A percentile compares a stretch with the other conserved stretches of the same genome.
Conservation (phyloP, 2,888 invertebrate species). For the Cryptus armator region DNA sequence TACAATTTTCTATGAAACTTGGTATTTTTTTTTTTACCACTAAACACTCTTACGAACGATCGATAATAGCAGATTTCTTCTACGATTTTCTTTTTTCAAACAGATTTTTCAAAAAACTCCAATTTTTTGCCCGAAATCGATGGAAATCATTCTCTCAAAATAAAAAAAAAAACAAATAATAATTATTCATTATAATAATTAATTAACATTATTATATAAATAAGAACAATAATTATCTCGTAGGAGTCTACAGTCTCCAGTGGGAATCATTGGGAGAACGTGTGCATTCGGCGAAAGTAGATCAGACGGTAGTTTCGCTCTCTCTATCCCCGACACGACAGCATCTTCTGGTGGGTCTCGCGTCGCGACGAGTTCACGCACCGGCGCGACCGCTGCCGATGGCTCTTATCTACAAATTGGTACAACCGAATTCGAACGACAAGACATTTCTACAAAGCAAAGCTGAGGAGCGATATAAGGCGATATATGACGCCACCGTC, state of each 20-base stretch:
- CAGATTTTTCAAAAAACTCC: no score
- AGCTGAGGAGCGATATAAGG: slow-evolving; percentile 67
- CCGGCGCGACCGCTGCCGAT: slow-evolving; percentile 78
- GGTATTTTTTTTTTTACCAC: no score
- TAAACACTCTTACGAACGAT: no score
- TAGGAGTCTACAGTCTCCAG: slow-evolving; percentile 93
- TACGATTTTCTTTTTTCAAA: no score
- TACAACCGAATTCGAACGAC: slow-evolving; percentile 64
- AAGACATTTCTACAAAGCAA: slow-evolving; percentile 44
- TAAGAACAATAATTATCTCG: slow-evolving; percentile 15
- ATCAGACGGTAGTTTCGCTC: slow-evolving; percentile 93
- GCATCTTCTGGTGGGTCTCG: slow-evolving; percentile 93
- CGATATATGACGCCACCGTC: slow-evolving; percentile 65
- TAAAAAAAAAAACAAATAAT: not conserved
- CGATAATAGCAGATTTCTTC: no score
- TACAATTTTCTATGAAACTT: no score
- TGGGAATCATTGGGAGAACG: slow-evolving; percentile 92
- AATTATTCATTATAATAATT: no score
- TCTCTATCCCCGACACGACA: slow-evolving; percentile 93
- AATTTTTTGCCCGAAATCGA: no score
- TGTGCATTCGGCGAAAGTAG: slow-evolving; percentile 91
- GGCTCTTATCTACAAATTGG: slow-evolving; percentile 81
- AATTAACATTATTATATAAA: not conserved
- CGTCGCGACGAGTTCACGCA: slow-evolving; percentile 88
- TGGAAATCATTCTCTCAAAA: not conserved